Percentiles rank a stretch among this genome's conserved stretches.
phyloP scores from a whole-genome alignment of 2,113 vertebrate species.

The Amphilophus citrinellus region DNA sequence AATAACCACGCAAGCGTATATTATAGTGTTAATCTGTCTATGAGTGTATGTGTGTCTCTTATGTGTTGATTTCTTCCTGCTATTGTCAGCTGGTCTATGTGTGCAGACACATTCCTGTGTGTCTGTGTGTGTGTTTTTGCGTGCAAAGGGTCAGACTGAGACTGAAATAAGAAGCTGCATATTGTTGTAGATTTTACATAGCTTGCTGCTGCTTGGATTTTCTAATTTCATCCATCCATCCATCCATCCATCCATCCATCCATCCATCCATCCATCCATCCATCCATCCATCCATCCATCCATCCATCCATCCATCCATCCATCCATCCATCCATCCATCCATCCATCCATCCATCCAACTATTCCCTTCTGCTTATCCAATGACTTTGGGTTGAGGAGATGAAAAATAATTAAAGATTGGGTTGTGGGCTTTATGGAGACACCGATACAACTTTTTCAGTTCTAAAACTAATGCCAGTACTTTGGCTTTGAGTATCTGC shows the following conservation, averaged over 20 bases:
- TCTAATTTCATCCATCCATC: neutral
- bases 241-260: too few relatives aligned
- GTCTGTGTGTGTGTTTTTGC: constrained; percentile 18
- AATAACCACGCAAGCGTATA: constrained; percentile 5
- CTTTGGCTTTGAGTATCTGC: neutral
- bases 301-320: too few relatives aligned
- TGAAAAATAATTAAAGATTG: too few relatives aligned
- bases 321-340: too few relatives aligned
- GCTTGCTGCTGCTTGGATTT: neutral
- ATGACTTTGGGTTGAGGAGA: too few relatives aligned
- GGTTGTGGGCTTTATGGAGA: neutral
- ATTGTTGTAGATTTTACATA: neutral
- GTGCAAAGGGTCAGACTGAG: constrained; percentile 27
- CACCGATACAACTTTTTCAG: neutral
- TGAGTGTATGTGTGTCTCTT: constrained; percentile 34
- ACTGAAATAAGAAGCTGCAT: neutral
- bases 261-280: too few relatives aligned
- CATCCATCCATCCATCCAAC: too few relatives aligned
- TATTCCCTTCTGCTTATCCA: too few relatives aligned
- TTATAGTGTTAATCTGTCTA: neutral
- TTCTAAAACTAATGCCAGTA: neutral
- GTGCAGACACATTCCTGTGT: constrained; percentile 40
- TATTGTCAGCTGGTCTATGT: constrained; percentile 56
- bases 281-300: too few relatives aligned
- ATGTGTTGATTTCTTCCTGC: constrained; percentile 66